A percentile compares a stretch with the other conserved stretches of the same genome.
phyloP scores from a whole-genome alignment of 2,113 vertebrate species.

The Hemichromis elongatus region DNA sequence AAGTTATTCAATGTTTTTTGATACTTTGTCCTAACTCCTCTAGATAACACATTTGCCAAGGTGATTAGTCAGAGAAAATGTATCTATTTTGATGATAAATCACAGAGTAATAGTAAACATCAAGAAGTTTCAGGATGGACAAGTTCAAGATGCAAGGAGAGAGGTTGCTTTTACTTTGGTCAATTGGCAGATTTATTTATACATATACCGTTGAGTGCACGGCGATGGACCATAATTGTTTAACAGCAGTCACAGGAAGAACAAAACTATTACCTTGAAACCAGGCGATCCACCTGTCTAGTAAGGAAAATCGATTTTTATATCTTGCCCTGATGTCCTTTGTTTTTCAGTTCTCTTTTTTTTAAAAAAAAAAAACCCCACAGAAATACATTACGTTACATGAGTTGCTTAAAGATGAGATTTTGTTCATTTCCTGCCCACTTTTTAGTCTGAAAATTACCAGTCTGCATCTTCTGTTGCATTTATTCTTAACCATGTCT shows the following conservation, averaged over 20 bases:
- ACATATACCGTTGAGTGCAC: background rate
- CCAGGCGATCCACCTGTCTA: background rate
- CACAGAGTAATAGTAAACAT: background rate
- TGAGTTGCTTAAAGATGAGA: background rate
- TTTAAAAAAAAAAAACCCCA: background rate
- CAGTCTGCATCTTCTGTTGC: background rate
- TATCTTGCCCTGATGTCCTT: background rate
- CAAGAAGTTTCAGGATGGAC: background rate
- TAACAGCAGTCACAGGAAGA: background rate
- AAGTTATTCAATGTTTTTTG: background rate
- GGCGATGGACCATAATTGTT: background rate
- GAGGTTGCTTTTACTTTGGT: background rate
- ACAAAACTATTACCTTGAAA: background rate
- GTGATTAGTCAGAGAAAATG: background rate
- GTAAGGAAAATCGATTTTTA: background rate
- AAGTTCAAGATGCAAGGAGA: background rate
- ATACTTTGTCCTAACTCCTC: background rate
- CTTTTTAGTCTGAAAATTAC: background rate
- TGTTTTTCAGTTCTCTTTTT: background rate
- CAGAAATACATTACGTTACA: background rate
- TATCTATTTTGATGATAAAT: background rate
- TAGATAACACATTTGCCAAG: background rate
- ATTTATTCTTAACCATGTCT: background rate
- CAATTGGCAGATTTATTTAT: background rate
- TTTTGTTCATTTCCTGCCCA: background rate